Conservation (phyloP, 2,797 vertebrate genomes). For the Rhinophrynus dorsalis region DNA sequence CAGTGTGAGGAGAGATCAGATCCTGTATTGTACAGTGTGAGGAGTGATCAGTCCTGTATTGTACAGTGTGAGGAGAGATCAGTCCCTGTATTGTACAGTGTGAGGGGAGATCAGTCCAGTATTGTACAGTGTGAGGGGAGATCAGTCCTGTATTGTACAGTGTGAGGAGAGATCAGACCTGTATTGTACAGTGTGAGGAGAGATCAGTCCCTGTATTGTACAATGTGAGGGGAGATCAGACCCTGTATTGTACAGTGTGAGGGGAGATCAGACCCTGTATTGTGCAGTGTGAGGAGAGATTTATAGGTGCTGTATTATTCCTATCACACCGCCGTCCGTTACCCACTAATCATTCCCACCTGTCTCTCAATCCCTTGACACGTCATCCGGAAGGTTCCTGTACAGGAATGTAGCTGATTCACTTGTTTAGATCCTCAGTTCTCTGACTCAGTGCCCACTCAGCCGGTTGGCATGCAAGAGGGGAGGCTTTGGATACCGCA, state of each 20-base stretch:
- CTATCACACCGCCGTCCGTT: neutral
- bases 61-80: too few relatives aligned
- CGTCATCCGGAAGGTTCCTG: constrained; percentile 22
- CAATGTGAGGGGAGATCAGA: neutral
- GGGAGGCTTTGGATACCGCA: neutral
- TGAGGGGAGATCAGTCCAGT: too few relatives aligned
- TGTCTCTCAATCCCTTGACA: constrained; percentile 15
- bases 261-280: neutral
- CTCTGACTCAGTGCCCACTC: constrained; percentile 43
- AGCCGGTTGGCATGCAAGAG: constrained; percentile 13
- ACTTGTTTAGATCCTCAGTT: constrained; percentile 35
- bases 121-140: too few relatives aligned
- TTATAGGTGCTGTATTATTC: neutral
- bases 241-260: neutral
- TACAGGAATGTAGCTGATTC: constrained; percentile 30
- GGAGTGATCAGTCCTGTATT: too few relatives aligned
- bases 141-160: too few relatives aligned
- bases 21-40: too few relatives aligned
- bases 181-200: too few relatives aligned
- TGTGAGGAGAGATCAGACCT: too few relatives aligned
- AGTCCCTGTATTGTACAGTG: too few relatives aligned
- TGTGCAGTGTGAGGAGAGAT: neutral
- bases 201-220: neutral
- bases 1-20: too few relatives aligned
- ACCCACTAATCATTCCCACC: constrained; percentile 38